A percentile compares a stretch with the other conserved stretches of the same genome.
Conservation (phyloP, 2,113 vertebrate species). For the Empidonax alnorum region DNA sequence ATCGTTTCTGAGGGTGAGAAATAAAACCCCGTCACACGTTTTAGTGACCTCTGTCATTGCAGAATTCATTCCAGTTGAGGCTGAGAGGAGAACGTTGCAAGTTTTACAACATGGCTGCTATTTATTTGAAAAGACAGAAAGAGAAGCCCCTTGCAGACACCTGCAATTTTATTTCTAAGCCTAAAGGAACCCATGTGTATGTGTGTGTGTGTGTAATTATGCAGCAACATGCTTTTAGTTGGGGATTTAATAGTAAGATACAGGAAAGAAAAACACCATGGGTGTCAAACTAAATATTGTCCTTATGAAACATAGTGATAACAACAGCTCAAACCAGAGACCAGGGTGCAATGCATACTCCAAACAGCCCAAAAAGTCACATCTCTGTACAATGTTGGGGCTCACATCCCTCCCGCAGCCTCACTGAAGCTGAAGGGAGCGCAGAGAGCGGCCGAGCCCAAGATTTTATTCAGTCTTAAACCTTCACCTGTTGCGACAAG, state of each 20-base stretch:
- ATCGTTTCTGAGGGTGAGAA: background rate
- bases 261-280: background rate
- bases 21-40: background rate
- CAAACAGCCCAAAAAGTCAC: background rate
- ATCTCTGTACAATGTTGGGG: background rate
- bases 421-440: background rate
- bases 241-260: conserved; percentile 1
- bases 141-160: background rate
- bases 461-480: background rate
- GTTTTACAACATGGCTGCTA: background rate
- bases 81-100: background rate
- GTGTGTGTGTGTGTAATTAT: background rate
- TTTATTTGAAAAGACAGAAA: background rate
- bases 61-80: background rate
- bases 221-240: background rate
- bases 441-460: background rate
- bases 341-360: accelerated
- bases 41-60: background rate
- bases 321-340: background rate
- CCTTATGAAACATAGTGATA: background rate
- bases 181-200: background rate
- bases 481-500: background rate
- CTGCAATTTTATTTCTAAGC: background rate
- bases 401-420: background rate
- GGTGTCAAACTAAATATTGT: background rate